Conservation (phyloP, 2,888 invertebrate species). For the Netelia virgata region DNA sequence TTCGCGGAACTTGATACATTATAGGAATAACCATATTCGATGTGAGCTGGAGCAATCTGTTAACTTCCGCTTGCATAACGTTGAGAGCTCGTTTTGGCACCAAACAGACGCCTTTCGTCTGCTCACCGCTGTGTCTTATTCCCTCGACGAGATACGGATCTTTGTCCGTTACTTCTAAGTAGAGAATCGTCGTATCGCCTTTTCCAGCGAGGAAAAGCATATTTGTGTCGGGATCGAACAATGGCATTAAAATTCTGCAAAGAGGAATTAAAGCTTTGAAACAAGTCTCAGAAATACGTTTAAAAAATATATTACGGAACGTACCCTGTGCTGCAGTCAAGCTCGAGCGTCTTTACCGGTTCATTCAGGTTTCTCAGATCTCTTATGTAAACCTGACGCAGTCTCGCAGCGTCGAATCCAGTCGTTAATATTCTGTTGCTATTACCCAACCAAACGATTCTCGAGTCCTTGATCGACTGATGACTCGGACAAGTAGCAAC, state of each 20-base stretch:
- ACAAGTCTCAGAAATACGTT: not conserved
- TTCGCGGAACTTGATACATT: conserved; percentile 97
- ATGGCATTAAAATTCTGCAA: conserved; percentile 93
- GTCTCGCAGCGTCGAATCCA: conserved; percentile 94
- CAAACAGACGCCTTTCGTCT: conserved; percentile 97
- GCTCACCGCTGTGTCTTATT: conserved; percentile 95
- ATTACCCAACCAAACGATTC: conserved; percentile 96
- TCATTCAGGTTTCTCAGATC: conserved; percentile 93
- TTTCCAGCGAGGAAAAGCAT: conserved; percentile 98
- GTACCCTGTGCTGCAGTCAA: conserved; percentile 94
- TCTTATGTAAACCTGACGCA: conserved; percentile 95
- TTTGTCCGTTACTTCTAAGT: conserved; percentile 95
- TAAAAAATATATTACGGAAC: conserved; percentile 42
- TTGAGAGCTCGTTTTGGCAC: conserved; percentile 96
- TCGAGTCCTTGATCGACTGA: conserved; percentile 95
- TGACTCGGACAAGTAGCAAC: conserved; percentile 90
- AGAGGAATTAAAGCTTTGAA: not conserved
- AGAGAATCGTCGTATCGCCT: conserved; percentile 96
- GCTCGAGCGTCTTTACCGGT: conserved; percentile 91
- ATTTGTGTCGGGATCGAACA: conserved; percentile 96
- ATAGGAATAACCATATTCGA: conserved; percentile 95
- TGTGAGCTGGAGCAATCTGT: conserved; percentile 94
- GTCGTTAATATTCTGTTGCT: conserved; percentile 94
- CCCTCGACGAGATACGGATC: conserved; percentile 97
- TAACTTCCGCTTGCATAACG: conserved; percentile 99